A percentile compares a stretch with the other conserved stretches of the same genome.
These are phyloP conservation scores for Romanogobio albipinnatus DNA, from an alignment of 2,113 vertebrate genomes.

Conservation along the genomic window DNA sequence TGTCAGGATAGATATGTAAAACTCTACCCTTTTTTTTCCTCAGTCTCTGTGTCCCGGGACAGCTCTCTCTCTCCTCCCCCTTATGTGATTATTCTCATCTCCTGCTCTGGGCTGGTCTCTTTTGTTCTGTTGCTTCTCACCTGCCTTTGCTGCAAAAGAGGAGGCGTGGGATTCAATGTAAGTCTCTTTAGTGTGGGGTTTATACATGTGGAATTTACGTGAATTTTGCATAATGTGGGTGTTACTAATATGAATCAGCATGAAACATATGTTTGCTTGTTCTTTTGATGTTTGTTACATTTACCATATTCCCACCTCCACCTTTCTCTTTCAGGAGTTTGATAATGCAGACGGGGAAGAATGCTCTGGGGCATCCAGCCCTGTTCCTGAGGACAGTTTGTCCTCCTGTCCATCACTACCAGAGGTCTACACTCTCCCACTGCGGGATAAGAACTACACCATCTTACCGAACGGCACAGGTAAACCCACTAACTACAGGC, in stretches of 20 bases:
- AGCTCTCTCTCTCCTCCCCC: slow-evolving; percentile 85
- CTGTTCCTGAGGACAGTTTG: slow-evolving; percentile 89
- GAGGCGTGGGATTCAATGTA: slow-evolving; percentile 92
- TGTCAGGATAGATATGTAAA: slow-evolving; percentile 9
- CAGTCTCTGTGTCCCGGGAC: slow-evolving; percentile 78
- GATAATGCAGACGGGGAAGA: slow-evolving; percentile 92
- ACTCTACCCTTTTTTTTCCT: slow-evolving; percentile 20
- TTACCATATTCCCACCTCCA: not conserved
- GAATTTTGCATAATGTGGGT: not conserved
- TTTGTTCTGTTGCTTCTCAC: slow-evolving; percentile 92
- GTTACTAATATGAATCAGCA: not conserved
- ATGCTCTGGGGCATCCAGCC: slow-evolving; percentile 87
- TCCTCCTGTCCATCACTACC: slow-evolving; percentile 89
- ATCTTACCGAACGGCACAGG: slow-evolving; percentile 71
- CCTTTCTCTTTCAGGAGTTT: slow-evolving; percentile 80
- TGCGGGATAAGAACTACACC: slow-evolving; percentile 75
- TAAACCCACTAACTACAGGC: slow-evolving; percentile 43
- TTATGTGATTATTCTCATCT: slow-evolving; percentile 92
- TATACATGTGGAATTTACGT: slow-evolving; percentile 1
- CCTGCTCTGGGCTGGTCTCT: slow-evolving; percentile 89
- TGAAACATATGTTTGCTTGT: not conserved
- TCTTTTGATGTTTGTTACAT: not conserved
- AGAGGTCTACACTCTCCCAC: slow-evolving; percentile 90
- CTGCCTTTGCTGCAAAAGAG: slow-evolving; percentile 91
- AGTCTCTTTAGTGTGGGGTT: slow-evolving; percentile 63